phyloP scores from a whole-genome alignment of 92 coral and sea anemone species.

The Palythoa heliodiscus region DNA sequence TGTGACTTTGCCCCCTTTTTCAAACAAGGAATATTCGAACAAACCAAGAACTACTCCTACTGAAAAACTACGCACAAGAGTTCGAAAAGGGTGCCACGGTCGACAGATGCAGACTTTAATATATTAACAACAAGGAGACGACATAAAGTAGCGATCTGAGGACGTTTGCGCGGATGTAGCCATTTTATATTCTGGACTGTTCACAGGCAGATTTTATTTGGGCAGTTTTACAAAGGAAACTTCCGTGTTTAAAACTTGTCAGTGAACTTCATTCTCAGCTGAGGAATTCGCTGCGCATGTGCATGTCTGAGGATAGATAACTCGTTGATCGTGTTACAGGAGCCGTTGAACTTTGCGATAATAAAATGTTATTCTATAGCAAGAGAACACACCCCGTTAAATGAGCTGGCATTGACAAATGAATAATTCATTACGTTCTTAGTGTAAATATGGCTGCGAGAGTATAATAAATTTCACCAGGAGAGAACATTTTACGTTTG shows the following conservation, averaged over 20 bases:
- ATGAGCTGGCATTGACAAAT: neutral
- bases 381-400: too few relatives aligned
- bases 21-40: conserved; percentile 98
- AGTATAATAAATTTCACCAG: neutral
- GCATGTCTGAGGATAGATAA: too few relatives aligned
- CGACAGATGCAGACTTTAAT: neutral
- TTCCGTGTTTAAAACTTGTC: neutral
- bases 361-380: too few relatives aligned
- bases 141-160: neutral
- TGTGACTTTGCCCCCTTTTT: conserved; percentile 96
- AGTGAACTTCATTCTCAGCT: neutral
- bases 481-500: neutral
- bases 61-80: neutral
- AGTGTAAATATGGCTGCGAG: neutral
- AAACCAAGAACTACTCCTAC: conserved; percentile 86
- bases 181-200: neutral
- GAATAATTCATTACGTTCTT: neutral
- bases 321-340: too few relatives aligned
- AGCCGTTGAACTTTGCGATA: too few relatives aligned
- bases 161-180: neutral
- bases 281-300: too few relatives aligned
- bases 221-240: neutral
- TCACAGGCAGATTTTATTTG: neutral
- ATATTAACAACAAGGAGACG: neutral
- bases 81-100: neutral